Base-by-base conservation (phyloP, 2,888 invertebrate genomes). In the Drosophila ezoana region DNA sequence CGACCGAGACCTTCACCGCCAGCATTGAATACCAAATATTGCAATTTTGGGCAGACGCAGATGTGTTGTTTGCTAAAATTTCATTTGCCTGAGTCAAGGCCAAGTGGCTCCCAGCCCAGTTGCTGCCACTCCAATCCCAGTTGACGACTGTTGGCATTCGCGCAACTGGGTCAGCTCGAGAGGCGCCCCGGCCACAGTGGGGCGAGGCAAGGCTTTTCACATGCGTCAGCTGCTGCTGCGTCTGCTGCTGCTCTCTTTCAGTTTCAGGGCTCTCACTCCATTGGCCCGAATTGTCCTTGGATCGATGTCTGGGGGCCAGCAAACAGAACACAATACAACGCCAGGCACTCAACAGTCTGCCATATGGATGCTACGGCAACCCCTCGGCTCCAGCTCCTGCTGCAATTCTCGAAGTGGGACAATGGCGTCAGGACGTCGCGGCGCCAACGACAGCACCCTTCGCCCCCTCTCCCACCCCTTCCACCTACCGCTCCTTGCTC, bases 351-450 rank as follows among this genome's bases (percentile, higher is more conserved):
- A 47, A 62, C 62, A 81, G 81, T 65, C 76, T 52, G 60, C 72
- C 82, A 79, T 87, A 80, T 83, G 73, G 83, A 69, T 59, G 72
- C 66, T 37, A 38, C 41, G 18, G n/a, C 43, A 28, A 28, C 28
- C 28, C 28, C 8, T 44, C 28, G 18, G 53, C 45, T 32, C 54
- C 47, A 40, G 18, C 51, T 54, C 35, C 53, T 41, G 54, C 48
- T 86, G 71, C 78, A 80, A 57, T 71, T 48, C 9, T 48, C 35
- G 40, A 48, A 52, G 68, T 79, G 56, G 71, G 62, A 81, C 63
- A 73, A 79, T 75, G 78, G 83, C 83, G 83, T 53, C 83, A 65
- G 84, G 87, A 79, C 75, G 83, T 77, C 84, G 89, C 67, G 83
- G 87, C 83, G 89, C 84, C 87, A 33, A 47, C 23, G 62, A 44